Evolutionary conservation across 2,113 vertebrate species (phyloP), one percentile per base, ranked within the genome.

Genomic region (Phrynocephalus versicolor): DNA sequence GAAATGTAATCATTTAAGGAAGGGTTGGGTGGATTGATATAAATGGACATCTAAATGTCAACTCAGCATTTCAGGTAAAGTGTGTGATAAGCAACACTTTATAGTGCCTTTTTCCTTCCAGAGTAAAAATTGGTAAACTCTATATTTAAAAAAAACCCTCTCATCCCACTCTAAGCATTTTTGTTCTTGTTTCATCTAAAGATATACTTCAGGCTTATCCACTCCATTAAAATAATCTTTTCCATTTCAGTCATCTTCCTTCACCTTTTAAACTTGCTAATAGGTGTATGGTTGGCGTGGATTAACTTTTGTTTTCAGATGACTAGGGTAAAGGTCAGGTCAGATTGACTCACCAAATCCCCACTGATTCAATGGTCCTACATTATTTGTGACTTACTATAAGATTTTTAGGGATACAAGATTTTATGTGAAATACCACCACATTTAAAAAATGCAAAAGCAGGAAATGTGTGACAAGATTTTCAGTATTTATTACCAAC

Each of bases 271-370:
- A 84, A 51, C 23, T 79, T 39, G 15, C 79, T 87, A 84, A 76
- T 23, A 35, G 62, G 45, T 69, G 4, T 84, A 37, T 81, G 81
- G 12, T 81, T 88, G 67, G 41, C 25, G 9, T 81, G 41, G 51
- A 85, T 65, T 65, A 88, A 55, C 30, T 87, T 83, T 83, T 91
- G 30, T 73, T 88, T 92, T 85, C 55, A 82, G 39, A 67, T 82
- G 62, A 8, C 57, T 84, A 57, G 58, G 69, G 25, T 86, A 39
- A 64, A 37, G 39, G 39, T 84, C 67, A 58, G 35, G 70, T 83
- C 27, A 86, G 30, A 45, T 85, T 64, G 79, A 51, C 45, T 51
- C 45, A 51, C 45, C 45, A 51, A 51, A 51, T 51, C 45, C 45
- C 45, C 45, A 51, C 45, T 51, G 45, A 51, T 51, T 51, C 45